These are phyloP conservation scores for Brienomyrus longianalis DNA, from an alignment of 2,113 vertebrate genomes.

Conservation along the genomic window DNA sequence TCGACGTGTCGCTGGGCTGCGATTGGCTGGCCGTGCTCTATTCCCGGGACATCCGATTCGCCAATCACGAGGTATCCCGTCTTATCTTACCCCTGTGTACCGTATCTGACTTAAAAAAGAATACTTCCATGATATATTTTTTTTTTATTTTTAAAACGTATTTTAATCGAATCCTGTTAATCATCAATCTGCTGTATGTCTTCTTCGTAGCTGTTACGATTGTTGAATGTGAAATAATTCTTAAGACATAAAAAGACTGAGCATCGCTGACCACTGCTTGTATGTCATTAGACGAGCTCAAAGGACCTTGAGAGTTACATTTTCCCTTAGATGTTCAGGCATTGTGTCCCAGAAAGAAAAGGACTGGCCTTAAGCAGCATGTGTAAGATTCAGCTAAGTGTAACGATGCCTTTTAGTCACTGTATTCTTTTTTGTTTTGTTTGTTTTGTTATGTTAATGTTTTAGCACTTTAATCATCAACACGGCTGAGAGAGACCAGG, in stretches of 20 bases:
- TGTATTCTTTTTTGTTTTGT: not conserved
- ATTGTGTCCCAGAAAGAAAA: not conserved
- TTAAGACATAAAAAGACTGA: not conserved
- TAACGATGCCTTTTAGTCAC: not conserved
- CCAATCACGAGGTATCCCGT: slow-evolving; percentile 81
- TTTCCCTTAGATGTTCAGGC: not conserved
- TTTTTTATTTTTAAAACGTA: not conserved
- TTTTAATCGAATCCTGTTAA: not conserved
- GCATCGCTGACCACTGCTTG: not conserved
- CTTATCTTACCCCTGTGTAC: not conserved
- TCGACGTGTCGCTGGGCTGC: slow-evolving; percentile 80
- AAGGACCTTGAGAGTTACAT: not conserved
- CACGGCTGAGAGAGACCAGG: not conserved
- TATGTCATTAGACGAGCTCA: not conserved
- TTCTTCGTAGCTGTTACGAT: not conserved
- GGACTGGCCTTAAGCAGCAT: not conserved
- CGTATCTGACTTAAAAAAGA: not conserved
- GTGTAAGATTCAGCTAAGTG: not conserved
- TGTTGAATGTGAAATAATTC: not conserved
- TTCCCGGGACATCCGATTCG: slow-evolving; percentile 93
- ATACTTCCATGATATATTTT: not conserved
- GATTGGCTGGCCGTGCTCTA: slow-evolving; percentile 90
- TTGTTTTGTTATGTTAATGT: too few species aligned
- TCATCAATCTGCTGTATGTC: not conserved
- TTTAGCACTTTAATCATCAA: not conserved